phyloP scores from a whole-genome alignment of 2,888 invertebrate genomes.

The Bunonema sp. region DNA sequence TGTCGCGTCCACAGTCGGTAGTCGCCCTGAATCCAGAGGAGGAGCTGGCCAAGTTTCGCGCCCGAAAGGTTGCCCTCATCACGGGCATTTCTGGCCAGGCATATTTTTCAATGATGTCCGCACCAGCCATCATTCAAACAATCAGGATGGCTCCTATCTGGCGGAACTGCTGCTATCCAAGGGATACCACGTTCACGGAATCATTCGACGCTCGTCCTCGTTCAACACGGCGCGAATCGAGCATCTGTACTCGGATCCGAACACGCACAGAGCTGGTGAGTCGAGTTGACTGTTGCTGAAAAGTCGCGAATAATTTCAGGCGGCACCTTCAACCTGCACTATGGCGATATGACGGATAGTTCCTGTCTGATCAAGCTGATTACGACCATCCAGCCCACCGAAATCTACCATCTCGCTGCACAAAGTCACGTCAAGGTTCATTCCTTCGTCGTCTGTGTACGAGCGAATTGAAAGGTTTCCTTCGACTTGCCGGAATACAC shows the following conservation, averaged over 20 bases:
- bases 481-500: conserved; percentile 97
- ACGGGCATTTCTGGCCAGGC: conserved; percentile 97
- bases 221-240: conserved; percentile 92
- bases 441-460: not conserved
- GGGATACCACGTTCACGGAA: conserved; percentile 79
- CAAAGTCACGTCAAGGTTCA: conserved; percentile 91
- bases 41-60: conserved; percentile 26
- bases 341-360: conserved; percentile 95
- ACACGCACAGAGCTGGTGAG: conserved; percentile 60
- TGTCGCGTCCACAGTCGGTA: too few relatives aligned
- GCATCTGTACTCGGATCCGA: conserved; percentile 79
- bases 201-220: conserved; percentile 60
- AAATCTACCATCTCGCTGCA: conserved; percentile 93
- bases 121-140: too few relatives aligned
- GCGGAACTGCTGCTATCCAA: conserved; percentile 79
- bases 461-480: conserved; percentile 55
- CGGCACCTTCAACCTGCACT: conserved; percentile 65
- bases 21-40: too few relatives aligned
- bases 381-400: conserved; percentile 63
- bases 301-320: conserved; percentile 7
- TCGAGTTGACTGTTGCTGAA: not conserved
- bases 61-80: conserved; percentile 64
- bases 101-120: conserved; percentile 31
- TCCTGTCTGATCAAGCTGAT: conserved; percentile 79
- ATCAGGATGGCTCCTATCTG: conserved; percentile 90